Percentiles rank a stretch among this genome's conserved stretches.
These are phyloP conservation scores for Anoplophora glabripennis DNA, from an alignment of 1,140 invertebrate genomes.

Conservation along the genomic window DNA sequence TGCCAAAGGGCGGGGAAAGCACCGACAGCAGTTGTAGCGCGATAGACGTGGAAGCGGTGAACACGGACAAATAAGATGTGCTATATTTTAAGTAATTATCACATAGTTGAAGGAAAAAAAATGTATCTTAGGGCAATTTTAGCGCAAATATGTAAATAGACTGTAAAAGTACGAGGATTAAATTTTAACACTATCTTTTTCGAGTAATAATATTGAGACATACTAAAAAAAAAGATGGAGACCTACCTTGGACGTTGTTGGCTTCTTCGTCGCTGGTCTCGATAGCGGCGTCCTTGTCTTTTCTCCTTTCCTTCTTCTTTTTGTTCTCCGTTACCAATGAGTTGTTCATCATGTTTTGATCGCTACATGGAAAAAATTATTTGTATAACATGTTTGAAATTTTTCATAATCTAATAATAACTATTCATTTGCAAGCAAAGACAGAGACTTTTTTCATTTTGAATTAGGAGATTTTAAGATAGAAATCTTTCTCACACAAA, in stretches of 20 bases:
- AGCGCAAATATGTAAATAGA: too few relatives aligned
- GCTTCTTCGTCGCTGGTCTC: constrained; percentile 53
- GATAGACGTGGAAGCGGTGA: constrained; percentile 41
- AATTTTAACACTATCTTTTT: not conserved
- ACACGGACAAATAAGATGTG: constrained; percentile 3
- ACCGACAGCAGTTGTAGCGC: constrained; percentile 33
- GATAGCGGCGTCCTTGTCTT: constrained; percentile 50
- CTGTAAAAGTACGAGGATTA: not conserved
- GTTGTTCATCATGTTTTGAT: constrained; percentile 31
- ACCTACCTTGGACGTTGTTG: constrained; percentile 50
- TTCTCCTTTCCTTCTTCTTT: constrained; percentile 53
- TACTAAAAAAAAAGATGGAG: not conserved
- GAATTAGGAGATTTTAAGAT: not conserved
- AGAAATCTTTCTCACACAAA: not conserved
- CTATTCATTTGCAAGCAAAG: too few relatives aligned
- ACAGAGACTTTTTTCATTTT: too few relatives aligned
- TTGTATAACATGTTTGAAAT: not conserved
- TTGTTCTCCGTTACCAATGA: constrained; percentile 44
- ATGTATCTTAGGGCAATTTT: too few relatives aligned
- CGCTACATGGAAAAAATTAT: constrained; percentile 34
- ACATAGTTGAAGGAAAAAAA: too few relatives aligned
- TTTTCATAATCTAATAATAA: not conserved
- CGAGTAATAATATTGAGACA: not conserved
- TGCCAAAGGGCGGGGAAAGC: constrained; percentile 32
- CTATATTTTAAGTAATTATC: too few relatives aligned